Evolutionary conservation across 2,888 invertebrate genomes (phyloP).

Genomic region (Uloborus plumipes): DNA sequence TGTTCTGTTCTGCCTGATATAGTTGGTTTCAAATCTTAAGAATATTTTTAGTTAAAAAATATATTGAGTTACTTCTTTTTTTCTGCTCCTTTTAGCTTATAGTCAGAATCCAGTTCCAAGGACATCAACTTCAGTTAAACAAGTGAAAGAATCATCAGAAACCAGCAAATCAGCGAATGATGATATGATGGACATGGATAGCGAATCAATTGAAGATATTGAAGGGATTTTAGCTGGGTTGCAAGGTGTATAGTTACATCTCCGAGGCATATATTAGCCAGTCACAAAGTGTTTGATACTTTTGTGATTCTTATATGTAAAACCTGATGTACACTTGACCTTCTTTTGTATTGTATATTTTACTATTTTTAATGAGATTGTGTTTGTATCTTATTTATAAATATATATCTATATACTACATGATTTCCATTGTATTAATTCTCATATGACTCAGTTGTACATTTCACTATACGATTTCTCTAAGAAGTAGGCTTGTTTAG

Average conservation of each 20-base stretch:
- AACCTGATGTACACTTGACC: no score
- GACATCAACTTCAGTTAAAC: background rate
- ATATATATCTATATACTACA: no score
- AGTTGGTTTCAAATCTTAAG: background rate
- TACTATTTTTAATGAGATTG: no score
- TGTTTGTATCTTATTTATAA: no score
- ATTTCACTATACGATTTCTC: no score
- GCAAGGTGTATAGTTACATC: slow-evolving; percentile 10
- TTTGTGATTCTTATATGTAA: no score
- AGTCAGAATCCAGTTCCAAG: background rate
- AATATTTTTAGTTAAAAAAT: background rate
- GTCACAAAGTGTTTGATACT: no score
- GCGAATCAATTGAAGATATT: slow-evolving; percentile 51
- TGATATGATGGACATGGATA: background rate
- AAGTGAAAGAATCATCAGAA: background rate
- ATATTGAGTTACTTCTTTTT: background rate
- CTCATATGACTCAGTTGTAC: no score
- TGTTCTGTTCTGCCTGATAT: background rate
- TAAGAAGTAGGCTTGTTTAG: no score
- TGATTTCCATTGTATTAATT: no score
- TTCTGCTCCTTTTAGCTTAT: background rate
- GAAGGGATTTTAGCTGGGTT: slow-evolving; percentile 39
- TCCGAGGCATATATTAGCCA: no score
- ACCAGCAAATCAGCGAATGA: background rate
- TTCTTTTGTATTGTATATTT: no score